Conservation (phyloP, 2,113 vertebrate species). For the Larimichthys polyactis region DNA sequence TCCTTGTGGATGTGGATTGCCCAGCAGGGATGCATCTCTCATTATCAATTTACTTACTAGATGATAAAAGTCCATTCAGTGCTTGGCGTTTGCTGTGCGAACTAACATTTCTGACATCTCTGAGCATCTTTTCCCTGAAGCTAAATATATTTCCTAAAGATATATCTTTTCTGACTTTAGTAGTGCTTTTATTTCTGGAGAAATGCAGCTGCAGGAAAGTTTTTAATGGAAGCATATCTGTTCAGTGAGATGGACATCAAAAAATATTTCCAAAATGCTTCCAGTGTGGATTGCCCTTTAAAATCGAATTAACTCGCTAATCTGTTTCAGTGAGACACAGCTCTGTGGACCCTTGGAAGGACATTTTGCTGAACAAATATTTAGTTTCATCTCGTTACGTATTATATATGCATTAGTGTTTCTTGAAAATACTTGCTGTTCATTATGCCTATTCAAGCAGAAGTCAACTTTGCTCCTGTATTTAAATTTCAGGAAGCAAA, state of each 20-base stretch:
- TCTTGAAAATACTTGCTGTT: too few relatives aligned
- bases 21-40: not conserved
- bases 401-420: too few relatives aligned
- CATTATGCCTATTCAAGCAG: not conserved
- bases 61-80: not conserved
- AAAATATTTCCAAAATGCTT: too few relatives aligned
- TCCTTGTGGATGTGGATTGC: not conserved
- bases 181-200: not conserved
- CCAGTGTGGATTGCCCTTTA: not conserved
- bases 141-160: not conserved
- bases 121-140: not conserved
- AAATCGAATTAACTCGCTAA: not conserved
- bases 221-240: not conserved
- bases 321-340: not conserved
- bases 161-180: not conserved
- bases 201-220: not conserved
- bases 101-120: not conserved
- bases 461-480: not conserved
- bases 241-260: not conserved
- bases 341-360: not conserved
- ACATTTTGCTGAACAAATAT: not conserved
- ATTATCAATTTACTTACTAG: not conserved
- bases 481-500: not conserved
- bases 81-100: not conserved
- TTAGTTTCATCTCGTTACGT: too few relatives aligned